Conservation (phyloP, 2,797 vertebrate genomes). For the Cryptoblepharus egeriae region DNA sequence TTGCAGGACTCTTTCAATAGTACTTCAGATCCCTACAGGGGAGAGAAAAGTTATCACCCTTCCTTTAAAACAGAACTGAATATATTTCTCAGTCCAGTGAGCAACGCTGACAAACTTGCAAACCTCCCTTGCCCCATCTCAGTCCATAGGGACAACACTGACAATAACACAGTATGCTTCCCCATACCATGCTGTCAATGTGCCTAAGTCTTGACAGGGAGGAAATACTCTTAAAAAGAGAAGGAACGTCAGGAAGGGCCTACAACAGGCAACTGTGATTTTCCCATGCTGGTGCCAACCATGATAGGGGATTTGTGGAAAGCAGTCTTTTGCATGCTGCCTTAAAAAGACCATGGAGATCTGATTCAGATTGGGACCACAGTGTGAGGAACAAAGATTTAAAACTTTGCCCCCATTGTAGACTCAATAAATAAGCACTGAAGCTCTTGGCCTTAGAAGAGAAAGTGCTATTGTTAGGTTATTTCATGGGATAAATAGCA, state of each 20-base stretch:
- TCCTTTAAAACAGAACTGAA: constrained; percentile 16
- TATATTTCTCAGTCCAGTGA: constrained; percentile 29
- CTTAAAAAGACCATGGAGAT: background rate
- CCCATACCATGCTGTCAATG: background rate
- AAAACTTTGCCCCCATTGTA: no score
- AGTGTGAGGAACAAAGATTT: no score
- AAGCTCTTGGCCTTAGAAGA: no score
- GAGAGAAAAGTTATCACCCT: constrained; percentile 2
- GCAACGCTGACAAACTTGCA: constrained; percentile 7
- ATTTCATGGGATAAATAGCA: no score
- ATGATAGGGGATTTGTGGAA: background rate
- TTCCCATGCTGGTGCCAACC: background rate
- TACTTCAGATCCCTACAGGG: constrained; percentile 6
- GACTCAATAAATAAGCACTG: no score
- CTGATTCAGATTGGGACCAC: no score
- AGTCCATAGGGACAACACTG: background rate
- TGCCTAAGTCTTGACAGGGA: background rate
- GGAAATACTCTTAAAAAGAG: background rate
- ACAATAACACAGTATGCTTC: background rate
- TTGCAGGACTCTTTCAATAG: constrained; percentile 35
- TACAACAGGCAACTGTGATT: fast-evolving
- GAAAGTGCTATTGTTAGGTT: no score
- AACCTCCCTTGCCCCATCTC: background rate
- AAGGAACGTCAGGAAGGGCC: background rate
- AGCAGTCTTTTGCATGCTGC: fast-evolving